These are phyloP conservation scores for Zalophus californianus DNA, from an alignment of 2,797 vertebrate species.

Conservation along the genomic window DNA sequence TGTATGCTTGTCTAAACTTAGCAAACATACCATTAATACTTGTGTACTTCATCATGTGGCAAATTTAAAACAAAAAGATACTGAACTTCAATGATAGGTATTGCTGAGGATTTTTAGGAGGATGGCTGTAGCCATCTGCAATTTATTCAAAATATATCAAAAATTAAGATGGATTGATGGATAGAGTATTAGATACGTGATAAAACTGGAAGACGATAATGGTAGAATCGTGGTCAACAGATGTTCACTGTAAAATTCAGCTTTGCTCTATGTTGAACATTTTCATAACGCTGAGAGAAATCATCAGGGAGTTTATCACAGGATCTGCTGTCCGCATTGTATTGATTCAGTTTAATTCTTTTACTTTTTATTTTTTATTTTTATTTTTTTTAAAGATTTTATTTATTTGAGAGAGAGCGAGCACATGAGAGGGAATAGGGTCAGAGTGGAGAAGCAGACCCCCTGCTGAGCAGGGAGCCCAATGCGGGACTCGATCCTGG, in stretches of 20 bases:
- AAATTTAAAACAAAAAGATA: conserved; percentile 14
- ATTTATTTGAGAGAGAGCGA: no score
- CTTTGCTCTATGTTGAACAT: neutral
- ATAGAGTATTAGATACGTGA: neutral
- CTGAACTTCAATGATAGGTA: neutral
- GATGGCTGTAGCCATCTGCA: neutral
- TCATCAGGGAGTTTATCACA: neutral
- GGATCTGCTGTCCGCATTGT: neutral
- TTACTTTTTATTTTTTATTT: no score
- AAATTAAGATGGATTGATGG: neutral
- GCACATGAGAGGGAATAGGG: no score
- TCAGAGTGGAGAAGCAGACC: no score
- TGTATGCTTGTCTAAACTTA: neutral
- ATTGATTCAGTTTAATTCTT: neutral
- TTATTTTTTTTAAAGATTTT: no score
- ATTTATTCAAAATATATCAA: conserved; percentile 19
- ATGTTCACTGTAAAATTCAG: neutral
- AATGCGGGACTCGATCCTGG: no score
- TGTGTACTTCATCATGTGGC: neutral
- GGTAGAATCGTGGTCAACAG: neutral
- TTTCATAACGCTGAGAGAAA: neutral
- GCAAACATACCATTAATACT: neutral
- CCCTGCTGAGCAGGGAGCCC: no score
- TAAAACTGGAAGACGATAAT: neutral
- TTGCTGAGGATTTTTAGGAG: conserved; percentile 27